Evolutionary conservation across 1,140 invertebrate species (phyloP).

Genomic region (Eufriesea mexicana): DNA sequence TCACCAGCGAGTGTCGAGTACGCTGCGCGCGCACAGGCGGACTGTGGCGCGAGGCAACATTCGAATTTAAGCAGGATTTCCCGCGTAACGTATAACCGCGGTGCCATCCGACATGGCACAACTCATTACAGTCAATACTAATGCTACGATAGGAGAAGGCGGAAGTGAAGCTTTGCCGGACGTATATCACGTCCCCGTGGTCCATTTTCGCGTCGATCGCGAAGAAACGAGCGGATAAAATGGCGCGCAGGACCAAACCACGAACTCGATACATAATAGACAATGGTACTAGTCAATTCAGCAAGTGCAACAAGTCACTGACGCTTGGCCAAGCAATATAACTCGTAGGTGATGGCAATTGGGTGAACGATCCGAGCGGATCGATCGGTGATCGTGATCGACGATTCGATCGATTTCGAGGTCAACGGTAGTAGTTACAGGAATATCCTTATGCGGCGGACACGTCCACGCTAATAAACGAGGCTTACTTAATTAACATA

Average conservation of each 20-base stretch:
- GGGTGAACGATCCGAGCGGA: not conserved
- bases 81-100: slow-evolving; percentile 27
- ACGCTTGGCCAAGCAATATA: slow-evolving; percentile 74
- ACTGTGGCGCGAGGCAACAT: slow-evolving; percentile 38
- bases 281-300: slow-evolving; percentile 76
- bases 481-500: slow-evolving; percentile 71
- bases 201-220: not conserved
- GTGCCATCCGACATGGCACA: slow-evolving; percentile 32
- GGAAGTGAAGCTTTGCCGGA: slow-evolving; percentile 64
- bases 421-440: slow-evolving; percentile 45
- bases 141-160: slow-evolving; percentile 11
- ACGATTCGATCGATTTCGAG: slow-evolving; percentile 62
- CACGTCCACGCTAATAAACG: slow-evolving; percentile 38
- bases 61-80: slow-evolving; percentile 55
- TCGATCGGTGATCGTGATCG: slow-evolving; percentile 29
- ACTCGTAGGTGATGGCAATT: slow-evolving; percentile 45
- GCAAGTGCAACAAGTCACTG: slow-evolving; percentile 69
- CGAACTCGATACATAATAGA: slow-evolving; percentile 30
- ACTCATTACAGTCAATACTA: slow-evolving; percentile 57
- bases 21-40: slow-evolving; percentile 40
- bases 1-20: slow-evolving; percentile 58
- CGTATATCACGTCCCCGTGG: not conserved
- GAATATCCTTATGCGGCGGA: slow-evolving; percentile 40
- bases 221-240: not conserved
- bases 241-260: slow-evolving; percentile 15